A percentile compares a stretch with the other conserved stretches of the same genome.
These are phyloP conservation scores for Loxodonta africana DNA, from an alignment of 2,113 vertebrate species.

Conservation along the genomic window DNA sequence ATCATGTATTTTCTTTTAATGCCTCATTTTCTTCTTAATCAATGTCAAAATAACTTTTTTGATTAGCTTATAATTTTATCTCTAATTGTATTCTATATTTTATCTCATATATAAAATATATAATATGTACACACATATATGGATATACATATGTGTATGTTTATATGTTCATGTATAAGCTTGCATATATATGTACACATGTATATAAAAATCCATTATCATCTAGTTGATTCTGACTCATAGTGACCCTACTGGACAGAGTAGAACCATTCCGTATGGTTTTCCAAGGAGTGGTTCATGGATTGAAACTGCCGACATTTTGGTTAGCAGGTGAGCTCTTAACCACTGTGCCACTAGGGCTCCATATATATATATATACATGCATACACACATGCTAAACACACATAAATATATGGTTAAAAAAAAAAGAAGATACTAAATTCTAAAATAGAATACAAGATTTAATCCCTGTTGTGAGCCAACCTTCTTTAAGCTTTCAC, in stretches of 20 bases:
- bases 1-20: not conserved
- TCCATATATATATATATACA: not conserved
- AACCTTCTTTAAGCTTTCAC: not conserved
- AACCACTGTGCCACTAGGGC: too few relatives aligned
- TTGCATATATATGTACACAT: not conserved
- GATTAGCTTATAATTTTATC: not conserved
- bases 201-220: too few relatives aligned
- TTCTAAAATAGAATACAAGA: not conserved
- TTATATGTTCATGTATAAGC: not conserved
- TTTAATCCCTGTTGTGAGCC: not conserved
- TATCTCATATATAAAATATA: not conserved
- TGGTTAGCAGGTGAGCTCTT: too few relatives aligned
- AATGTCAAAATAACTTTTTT: not conserved
- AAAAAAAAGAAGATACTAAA: not conserved
- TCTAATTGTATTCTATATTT: not conserved
- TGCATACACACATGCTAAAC: not conserved
- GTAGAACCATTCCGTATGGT: too few relatives aligned
- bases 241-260: too few relatives aligned
- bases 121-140: not conserved
- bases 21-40: slow-evolving; percentile 29
- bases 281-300: too few relatives aligned
- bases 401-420: not conserved
- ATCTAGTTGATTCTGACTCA: too few relatives aligned
- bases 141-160: too few relatives aligned
- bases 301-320: too few relatives aligned